Base-by-base conservation (phyloP, 35 echinoderm and acorn worm genomes). In the Amphiura filiformis region DNA sequence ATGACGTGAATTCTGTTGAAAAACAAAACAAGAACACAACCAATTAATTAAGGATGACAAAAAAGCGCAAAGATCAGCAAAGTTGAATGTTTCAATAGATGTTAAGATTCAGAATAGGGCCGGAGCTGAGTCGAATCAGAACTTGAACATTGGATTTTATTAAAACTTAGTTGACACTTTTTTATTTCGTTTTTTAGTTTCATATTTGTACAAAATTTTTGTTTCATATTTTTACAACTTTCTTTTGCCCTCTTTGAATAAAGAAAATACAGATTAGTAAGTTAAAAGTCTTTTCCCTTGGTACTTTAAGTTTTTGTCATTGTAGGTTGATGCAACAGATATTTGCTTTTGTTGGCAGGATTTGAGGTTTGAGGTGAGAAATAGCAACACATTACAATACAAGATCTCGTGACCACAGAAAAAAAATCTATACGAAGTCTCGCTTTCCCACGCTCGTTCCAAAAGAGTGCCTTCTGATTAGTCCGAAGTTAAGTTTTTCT, bases 1-100 rank as follows among this genome's bases (percentile, higher is more conserved):
- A 79, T 96, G 94, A 40, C 94, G 86, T 1, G 94, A 86, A 87
- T 89, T 96, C 94, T 96, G 40, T 26, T 30, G 26, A 93, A 34
- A 26, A 85, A 40, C 38, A 82, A 28, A 79, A 3, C 15, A 76
- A 17, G 89, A 83, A 36, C 20, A 18, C 34, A 38, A 85, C 17
- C 23, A 12, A 57, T 65, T 70, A n/a, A n/a, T n/a, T n/a, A n/a
- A n/a, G n/a, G n/a, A n/a, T n/a, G n/a, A n/a, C n/a, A n/a, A n/a
- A n/a, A n/a, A n/a, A n/a, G n/a, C n/a, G n/a, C n/a, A n/a, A n/a
- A n/a, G n/a, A n/a, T n/a, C n/a, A n/a, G n/a, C n/a, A n/a, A n/a
- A n/a, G n/a, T n/a, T n/a, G n/a, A n/a, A n/a, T n/a, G n/a, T n/a
- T n/a, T n/a, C n/a, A n/a, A n/a, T n/a, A n/a, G n/a, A n/a, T n/a